Evolutionary conservation across 2,797 vertebrate species (phyloP), one percentile per base, ranked within the genome.

Genomic region (Ambastaia sidthimunki): DNA sequence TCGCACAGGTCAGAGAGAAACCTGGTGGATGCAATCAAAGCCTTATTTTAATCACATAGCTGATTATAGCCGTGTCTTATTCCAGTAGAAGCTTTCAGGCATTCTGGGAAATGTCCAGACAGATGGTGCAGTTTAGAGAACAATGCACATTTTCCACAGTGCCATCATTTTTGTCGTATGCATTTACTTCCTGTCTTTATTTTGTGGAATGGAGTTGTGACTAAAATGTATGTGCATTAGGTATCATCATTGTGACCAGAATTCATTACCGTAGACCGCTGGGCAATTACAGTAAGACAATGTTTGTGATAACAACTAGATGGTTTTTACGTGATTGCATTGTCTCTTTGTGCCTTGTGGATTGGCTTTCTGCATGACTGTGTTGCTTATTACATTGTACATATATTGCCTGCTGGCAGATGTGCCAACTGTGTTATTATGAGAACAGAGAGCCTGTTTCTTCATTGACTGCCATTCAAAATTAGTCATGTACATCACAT

Each of bases 41-140:
- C 72, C 67, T 63, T 78, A 68, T 81, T 85, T 44, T 80, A 79
- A 85, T 83, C 69, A 76, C 79, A 69, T 16, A 71, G 60, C 70
- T 85, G 75, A 81, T 85, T 83, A 55, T 47, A 76, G 25, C 25
- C 16, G 70, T 69, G 57, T 79, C 71, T 79, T 81, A 74, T 83
- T 83, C 76, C 19, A 6, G 66, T 76, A 50, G 21, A 69, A 65
- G 25, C 65, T 55, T 80, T 25, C 55, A 63, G 75, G 69, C 67
- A 67, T 34, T 73, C 25, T 70, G 48, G 37, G 75, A 74, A 80
- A 48, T 69, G 18, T 70, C 66, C 67, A 7, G 48, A 18, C 37
- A 70, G 75, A 60, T 79, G 55, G 63, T 48, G 44, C 19, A 7
- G 16, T 41, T 60, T 47, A 67, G 10, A 69, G 66, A 63, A 48